These are phyloP conservation scores for Furcifer pardalis DNA, from an alignment of 2,797 vertebrate genomes.

Conservation along the genomic window DNA sequence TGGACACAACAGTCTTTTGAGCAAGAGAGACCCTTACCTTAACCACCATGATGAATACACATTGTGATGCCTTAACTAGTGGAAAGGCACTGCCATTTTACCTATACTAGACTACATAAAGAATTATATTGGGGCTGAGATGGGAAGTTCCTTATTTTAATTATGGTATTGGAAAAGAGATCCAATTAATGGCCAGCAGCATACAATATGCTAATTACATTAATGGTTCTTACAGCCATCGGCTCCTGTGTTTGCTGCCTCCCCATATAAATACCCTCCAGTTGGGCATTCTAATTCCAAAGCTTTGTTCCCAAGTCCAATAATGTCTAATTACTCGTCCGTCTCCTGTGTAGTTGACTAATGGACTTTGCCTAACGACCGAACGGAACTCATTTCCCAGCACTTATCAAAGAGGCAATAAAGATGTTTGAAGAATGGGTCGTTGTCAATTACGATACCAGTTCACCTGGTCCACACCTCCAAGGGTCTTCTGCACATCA, in stretches of 20 bases:
- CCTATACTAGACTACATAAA: too few relatives aligned
- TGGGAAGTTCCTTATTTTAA: constrained; percentile 83
- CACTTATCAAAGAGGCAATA: not conserved
- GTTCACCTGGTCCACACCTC: too few relatives aligned
- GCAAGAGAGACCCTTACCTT: too few relatives aligned
- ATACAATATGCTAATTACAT: constrained; percentile 73
- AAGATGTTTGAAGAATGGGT: not conserved
- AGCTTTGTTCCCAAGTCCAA: constrained; percentile 50
- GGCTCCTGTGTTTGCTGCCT: not conserved
- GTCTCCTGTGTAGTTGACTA: constrained; percentile 49
- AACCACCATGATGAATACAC: too few relatives aligned
- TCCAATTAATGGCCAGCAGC: constrained; percentile 74
- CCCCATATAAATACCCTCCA: constrained; percentile 50
- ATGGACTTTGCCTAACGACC: constrained; percentile 41
- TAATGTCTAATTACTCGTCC: constrained; percentile 56
- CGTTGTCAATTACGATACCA: not conserved
- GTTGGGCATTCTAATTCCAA: constrained; percentile 60
- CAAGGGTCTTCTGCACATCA: not conserved
- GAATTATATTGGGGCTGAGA: constrained; percentile 59
- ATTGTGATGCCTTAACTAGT: too few relatives aligned
- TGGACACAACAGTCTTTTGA: too few relatives aligned
- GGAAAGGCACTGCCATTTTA: too few relatives aligned
- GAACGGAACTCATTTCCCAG: constrained; percentile 15
- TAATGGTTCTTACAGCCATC: constrained; percentile 50
- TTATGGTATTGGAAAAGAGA: constrained; percentile 82